Percentiles rank a stretch among this genome's conserved stretches.
These are phyloP conservation scores for Oscheius sp. DNA, from an alignment of 2,888 invertebrate species.

Conservation along the genomic window DNA sequence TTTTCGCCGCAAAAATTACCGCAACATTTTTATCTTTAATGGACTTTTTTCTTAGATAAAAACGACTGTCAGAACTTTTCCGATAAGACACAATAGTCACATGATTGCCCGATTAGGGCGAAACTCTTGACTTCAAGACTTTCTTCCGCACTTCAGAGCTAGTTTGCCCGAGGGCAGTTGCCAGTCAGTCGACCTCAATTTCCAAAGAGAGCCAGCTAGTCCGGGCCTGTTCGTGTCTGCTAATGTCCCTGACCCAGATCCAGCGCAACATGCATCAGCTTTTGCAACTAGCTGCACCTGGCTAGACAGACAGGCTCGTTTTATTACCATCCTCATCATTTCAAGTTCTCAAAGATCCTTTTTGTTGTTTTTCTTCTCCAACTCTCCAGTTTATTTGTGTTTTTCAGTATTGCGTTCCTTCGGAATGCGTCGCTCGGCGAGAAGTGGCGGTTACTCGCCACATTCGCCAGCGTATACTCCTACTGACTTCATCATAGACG, in stretches of 20 bases:
- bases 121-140: neutral
- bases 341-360: neutral
- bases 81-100: slow-evolving; percentile 16
- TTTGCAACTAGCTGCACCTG: slow-evolving; percentile 32
- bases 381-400: neutral
- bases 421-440: slow-evolving; percentile 28
- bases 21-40: neutral
- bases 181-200: slow-evolving; percentile 35
- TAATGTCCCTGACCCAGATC: slow-evolving; percentile 37
- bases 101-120: neutral
- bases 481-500: neutral
- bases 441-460: neutral
- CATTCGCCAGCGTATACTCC: slow-evolving; percentile 13
- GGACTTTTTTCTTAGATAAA: slow-evolving; percentile 17
- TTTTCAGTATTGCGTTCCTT: slow-evolving; percentile 31
- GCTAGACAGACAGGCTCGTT: neutral
- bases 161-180: slow-evolving; percentile 28
- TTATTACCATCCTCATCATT: neutral
- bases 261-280: slow-evolving; percentile 34
- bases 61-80: slow-evolving; percentile 14
- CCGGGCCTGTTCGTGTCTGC: slow-evolving; percentile 35
- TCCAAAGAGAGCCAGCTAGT: slow-evolving; percentile 29
- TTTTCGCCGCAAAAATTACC: neutral
- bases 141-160: slow-evolving; percentile 2
- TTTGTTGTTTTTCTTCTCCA: slow-evolving; percentile 3